Conservation (phyloP, 2,888 invertebrate species). For the Drosophila emarginata region DNA sequence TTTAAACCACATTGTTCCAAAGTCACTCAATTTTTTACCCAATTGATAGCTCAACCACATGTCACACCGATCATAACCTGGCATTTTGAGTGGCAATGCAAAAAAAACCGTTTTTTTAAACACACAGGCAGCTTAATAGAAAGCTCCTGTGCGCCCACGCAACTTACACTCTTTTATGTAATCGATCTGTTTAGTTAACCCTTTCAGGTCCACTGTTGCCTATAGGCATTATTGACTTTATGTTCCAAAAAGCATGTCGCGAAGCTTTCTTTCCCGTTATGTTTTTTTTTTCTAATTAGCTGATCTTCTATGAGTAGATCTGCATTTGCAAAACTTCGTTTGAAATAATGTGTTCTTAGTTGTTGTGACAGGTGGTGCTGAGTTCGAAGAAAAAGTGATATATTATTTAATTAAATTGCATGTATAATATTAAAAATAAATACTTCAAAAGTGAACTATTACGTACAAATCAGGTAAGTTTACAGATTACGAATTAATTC, state of each 20-base stretch:
- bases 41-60: no score
- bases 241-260: background rate
- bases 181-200: no score
- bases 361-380: background rate
- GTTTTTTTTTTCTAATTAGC: background rate
- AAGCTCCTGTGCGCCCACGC: no score
- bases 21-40: no score
- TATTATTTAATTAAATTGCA: constrained; percentile 1
- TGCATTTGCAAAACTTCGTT: background rate
- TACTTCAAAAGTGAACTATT: background rate
- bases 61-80: no score
- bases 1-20: no score
- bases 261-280: background rate
- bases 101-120: no score
- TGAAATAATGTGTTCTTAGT: background rate
- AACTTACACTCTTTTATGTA: no score
- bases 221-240: constrained; percentile 20
- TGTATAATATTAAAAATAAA: constrained; percentile 2
- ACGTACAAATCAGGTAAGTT: constrained; percentile 1
- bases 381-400: no score
- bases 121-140: no score
- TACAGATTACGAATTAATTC: background rate
- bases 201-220: constrained; percentile 14
- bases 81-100: no score
- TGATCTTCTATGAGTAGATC: constrained; percentile 1